Conservation (phyloP, 2,888 invertebrate genomes). For the Heliconius ethilla region DNA sequence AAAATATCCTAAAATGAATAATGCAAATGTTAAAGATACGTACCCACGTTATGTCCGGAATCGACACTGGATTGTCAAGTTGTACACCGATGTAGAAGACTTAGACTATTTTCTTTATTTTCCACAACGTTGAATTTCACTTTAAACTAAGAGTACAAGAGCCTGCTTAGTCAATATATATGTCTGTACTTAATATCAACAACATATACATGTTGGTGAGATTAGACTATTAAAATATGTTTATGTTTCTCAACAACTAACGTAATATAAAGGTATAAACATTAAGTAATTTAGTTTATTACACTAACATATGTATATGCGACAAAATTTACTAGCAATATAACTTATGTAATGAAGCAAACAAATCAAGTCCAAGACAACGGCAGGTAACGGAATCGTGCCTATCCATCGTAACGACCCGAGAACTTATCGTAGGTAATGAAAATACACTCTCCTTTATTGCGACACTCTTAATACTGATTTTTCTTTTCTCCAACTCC, state of each 20-base stretch:
- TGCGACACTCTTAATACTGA: slow-evolving; percentile 74
- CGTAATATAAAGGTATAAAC: too few relatives aligned
- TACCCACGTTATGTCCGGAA: not conserved
- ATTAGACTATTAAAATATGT: not conserved
- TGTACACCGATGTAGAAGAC: not conserved
- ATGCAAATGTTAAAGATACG: too few relatives aligned
- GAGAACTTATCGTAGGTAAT: slow-evolving; percentile 63
- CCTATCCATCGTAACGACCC: slow-evolving; percentile 48
- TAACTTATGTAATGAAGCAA: slow-evolving; percentile 12
- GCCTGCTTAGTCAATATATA: not conserved
- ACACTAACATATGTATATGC: slow-evolving; percentile 9
- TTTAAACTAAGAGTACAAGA: not conserved
- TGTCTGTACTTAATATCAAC: not conserved
- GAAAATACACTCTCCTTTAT: slow-evolving; percentile 72
- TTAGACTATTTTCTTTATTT: slow-evolving; percentile 6
- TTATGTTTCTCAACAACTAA: not conserved
- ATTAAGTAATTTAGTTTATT: not conserved
- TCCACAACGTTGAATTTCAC: not conserved
- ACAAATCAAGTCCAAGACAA: slow-evolving; percentile 18
- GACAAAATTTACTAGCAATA: slow-evolving; percentile 18
- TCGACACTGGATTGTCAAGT: slow-evolving; percentile 1
- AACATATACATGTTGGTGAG: not conserved
- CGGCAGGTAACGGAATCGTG: slow-evolving; percentile 23
- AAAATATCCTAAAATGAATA: too few relatives aligned
- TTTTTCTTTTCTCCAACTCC: slow-evolving; percentile 68